Conservation (phyloP, 2,113 vertebrate genomes). For the Triplophysa siluroides region DNA sequence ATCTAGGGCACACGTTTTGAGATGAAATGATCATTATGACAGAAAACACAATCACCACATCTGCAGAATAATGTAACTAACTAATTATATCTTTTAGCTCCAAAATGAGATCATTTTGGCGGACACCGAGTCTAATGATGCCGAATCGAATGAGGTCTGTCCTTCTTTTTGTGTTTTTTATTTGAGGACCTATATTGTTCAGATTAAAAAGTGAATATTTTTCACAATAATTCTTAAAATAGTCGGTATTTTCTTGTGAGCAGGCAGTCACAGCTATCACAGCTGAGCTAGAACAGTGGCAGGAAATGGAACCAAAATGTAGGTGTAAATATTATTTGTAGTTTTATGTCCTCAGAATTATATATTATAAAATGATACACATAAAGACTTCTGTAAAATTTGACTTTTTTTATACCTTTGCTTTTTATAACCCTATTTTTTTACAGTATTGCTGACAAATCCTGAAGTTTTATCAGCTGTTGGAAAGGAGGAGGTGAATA, state of each 20-base stretch:
- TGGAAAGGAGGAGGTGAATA: slow-evolving; percentile 71
- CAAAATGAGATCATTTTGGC: slow-evolving; percentile 69
- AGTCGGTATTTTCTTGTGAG: background rate
- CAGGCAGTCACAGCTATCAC: slow-evolving; percentile 67
- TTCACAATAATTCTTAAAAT: background rate
- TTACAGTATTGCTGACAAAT: slow-evolving; percentile 67
- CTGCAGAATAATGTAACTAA: background rate
- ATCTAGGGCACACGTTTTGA: too few relatives aligned
- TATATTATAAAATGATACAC: too few relatives aligned
- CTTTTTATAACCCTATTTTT: too few relatives aligned
- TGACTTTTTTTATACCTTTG: too few relatives aligned
- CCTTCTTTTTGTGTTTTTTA: background rate
- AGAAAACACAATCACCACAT: background rate
- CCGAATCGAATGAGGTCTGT: slow-evolving; percentile 66
- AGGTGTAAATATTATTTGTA: slow-evolving; percentile 50
- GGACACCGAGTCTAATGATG: slow-evolving; percentile 59
- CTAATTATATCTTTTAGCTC: slow-evolving; percentile 66
- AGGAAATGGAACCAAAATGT: slow-evolving; percentile 67
- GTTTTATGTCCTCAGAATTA: background rate
- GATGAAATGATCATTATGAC: background rate
- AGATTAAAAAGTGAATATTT: too few relatives aligned
- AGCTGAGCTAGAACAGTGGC: slow-evolving; percentile 71
- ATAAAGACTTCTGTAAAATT: too few relatives aligned
- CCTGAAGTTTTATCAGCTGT: slow-evolving; percentile 69
- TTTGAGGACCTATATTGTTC: too few relatives aligned